These are phyloP conservation scores for Encarsia formosa DNA, from an alignment of 2,888 invertebrate species.

Conservation along the genomic window DNA sequence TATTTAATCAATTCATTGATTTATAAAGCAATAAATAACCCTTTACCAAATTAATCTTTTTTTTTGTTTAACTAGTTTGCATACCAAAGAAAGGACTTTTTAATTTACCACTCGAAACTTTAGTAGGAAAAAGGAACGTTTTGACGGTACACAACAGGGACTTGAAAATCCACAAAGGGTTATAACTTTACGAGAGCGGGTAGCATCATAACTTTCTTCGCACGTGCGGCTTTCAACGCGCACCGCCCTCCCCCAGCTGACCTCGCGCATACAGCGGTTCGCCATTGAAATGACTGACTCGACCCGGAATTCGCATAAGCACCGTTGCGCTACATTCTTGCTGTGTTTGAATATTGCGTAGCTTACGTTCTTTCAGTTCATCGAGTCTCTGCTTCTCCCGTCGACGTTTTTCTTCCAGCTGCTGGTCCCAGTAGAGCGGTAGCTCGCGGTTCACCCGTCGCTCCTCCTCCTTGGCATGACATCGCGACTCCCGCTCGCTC, in stretches of 20 bases:
- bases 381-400: neutral
- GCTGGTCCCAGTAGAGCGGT: constrained; percentile 15
- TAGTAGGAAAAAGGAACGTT: too few species aligned
- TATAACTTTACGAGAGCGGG: too few species aligned
- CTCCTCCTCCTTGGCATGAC: constrained; percentile 1
- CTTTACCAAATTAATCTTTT: too few species aligned
- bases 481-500: constrained; percentile 1
- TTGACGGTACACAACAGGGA: too few species aligned
- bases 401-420: constrained; percentile 15
- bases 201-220: constrained; percentile 15
- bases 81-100: too few species aligned
- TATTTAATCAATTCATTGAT: too few species aligned
- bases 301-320: constrained; percentile 21
- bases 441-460: neutral
- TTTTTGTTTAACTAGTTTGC: too few species aligned
- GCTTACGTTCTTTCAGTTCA: neutral
- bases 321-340: neutral
- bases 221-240: neutral
- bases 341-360: neutral
- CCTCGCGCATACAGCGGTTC: neutral
- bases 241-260: neutral
- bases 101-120: too few species aligned
- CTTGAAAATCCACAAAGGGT: too few species aligned
- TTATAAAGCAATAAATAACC: too few species aligned
- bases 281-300: constrained; percentile 21